A percentile compares a stretch with the other conserved stretches of the same genome.
Conservation (phyloP, 2,797 vertebrate genomes). For the Eutrigla gurnardus region DNA sequence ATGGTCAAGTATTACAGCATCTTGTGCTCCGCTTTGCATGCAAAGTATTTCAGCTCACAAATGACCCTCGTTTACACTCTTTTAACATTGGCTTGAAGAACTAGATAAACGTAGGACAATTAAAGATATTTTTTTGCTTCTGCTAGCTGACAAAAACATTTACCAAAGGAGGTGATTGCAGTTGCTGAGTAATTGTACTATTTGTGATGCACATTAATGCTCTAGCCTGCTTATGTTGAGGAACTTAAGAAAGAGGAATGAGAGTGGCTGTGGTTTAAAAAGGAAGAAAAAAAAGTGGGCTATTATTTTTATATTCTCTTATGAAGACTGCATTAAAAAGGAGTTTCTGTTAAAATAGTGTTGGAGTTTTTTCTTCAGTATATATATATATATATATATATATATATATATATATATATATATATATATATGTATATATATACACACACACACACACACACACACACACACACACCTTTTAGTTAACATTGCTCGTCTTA, state of each 20-base stretch:
- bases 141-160: constrained; percentile 92
- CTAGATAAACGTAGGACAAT: constrained; percentile 98
- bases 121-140: constrained; percentile 90
- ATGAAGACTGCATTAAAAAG: background rate
- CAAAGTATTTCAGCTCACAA: constrained; percentile 98
- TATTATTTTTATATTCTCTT: constrained; percentile 1
- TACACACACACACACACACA: too few species aligned
- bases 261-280: constrained; percentile 31
- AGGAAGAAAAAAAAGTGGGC: background rate
- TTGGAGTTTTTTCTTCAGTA: too few species aligned
- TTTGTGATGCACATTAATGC: constrained; percentile 78
- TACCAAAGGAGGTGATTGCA: constrained; percentile 97
- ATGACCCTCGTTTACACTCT: constrained; percentile 96
- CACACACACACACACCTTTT: background rate
- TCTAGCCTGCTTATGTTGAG: constrained; percentile 61
- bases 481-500: background rate
- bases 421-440: too few species aligned
- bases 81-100: constrained; percentile 96
- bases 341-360: background rate
- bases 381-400: too few species aligned
- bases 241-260: constrained; percentile 54
- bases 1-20: constrained; percentile 99
- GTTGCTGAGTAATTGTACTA: constrained; percentile 93
- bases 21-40: constrained; percentile 98
- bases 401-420: too few species aligned